Evolutionary conservation across 1,140 invertebrate species (phyloP).

Genomic region (Drosophila orosa): DNA sequence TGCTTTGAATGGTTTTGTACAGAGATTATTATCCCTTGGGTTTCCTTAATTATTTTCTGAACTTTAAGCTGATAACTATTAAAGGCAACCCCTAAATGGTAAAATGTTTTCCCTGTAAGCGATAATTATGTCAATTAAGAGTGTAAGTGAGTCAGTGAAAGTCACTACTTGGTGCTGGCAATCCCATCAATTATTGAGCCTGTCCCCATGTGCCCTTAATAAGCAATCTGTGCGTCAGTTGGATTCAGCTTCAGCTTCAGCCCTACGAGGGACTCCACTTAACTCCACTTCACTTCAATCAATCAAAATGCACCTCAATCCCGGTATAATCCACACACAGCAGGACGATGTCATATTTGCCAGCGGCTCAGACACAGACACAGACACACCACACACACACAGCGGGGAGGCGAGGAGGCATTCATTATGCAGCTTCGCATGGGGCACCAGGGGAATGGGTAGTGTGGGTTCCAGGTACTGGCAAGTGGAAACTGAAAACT

Average conservation of each 20-base stretch:
- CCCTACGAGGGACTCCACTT: conserved; percentile 7
- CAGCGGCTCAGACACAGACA: not conserved
- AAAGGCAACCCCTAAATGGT: too few relatives aligned
- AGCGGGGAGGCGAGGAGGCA: conserved; percentile 5
- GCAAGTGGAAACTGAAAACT: not conserved
- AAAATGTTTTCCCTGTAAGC: not conserved
- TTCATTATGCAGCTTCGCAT: conserved; percentile 45
- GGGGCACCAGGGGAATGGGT: not conserved
- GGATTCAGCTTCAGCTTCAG: not conserved
- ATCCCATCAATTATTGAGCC: conserved; percentile 34
- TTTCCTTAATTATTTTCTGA: not conserved
- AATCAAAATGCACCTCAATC: conserved; percentile 62
- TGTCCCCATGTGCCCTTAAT: conserved; percentile 21
- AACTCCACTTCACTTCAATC: conserved; percentile 44
- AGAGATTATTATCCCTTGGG: not conserved
- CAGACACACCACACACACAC: not conserved
- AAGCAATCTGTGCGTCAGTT: conserved; percentile 31
- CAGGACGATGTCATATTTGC: conserved; percentile 25
- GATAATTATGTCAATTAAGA: conserved; percentile 20
- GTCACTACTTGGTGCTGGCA: conserved; percentile 2
- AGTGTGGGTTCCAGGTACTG: not conserved
- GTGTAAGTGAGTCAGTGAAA: not conserved
- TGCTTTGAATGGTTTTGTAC: not conserved
- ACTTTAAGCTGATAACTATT: not conserved
- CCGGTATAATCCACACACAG: conserved; percentile 34